Base-by-base conservation (phyloP, 1,140 invertebrate species). In the Bactericera cockerelli region DNA sequence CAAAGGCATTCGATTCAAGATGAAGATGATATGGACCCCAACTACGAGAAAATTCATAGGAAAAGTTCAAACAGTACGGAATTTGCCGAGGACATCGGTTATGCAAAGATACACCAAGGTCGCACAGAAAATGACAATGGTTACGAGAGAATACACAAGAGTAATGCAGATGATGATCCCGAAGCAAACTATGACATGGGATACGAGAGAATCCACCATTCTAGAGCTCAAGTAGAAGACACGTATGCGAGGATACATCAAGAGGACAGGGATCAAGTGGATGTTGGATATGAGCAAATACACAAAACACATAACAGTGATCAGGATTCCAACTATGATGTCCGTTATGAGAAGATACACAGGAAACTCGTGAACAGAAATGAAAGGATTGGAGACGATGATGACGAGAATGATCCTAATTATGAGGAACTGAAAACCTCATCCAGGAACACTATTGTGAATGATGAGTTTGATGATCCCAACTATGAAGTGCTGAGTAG, bases 21-120 rank as follows among this genome's bases (percentile, higher is more conserved):
- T 55, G 16, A 60, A n/a, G 78, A 76, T 0, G 77, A 79, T 61
- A 75, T 75, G 1, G 80, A 84, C 73, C 81, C 81, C 0, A 86
- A 84, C 67, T 86, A 86, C 64, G 83, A 87, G 16, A 13, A 53
- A 22, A 25, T 55, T 13, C 42, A 49, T 49, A 16, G 42, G 42
- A 49, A 22, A 49, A 16, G 42, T 16, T 49, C 42, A 3, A 49
- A 49, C 22, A 49, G 8, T 49, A 8, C 4, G 8, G 42, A 49
- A n/a, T n/a, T n/a, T n/a, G 67, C 70, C 61, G 68, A 71, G 28
- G 70, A 71, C 38, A n/a, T 63, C 63, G 64, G 64, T 61, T 54
- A 53, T 62, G 39, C 58, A 61, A 21, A 62, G 62, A 39, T 56
- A 25, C 53, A 21, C 38, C 42, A 49, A 49, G 8, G 19, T 8